Conservation (phyloP, 2,113 vertebrate genomes). For the Coreoperca whiteheadi region DNA sequence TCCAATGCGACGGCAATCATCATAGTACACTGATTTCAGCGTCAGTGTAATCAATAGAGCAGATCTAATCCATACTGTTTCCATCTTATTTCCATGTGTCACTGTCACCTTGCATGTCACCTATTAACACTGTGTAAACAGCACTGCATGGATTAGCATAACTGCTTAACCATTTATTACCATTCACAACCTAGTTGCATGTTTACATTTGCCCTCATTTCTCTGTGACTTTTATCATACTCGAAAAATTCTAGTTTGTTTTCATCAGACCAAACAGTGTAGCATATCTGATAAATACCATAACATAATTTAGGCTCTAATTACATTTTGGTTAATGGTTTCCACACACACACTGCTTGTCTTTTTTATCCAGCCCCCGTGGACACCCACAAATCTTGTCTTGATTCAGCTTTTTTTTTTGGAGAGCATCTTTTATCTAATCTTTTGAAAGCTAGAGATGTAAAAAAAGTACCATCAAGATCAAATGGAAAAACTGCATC, state of each 20-base stretch:
- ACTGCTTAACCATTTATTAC: background rate
- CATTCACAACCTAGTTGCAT: background rate
- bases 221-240: background rate
- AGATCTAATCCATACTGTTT: background rate
- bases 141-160: background rate
- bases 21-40: constrained; percentile 14
- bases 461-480: background rate
- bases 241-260: background rate
- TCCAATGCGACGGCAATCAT: background rate
- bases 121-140: constrained; percentile 4
- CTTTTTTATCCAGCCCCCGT: background rate
- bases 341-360: background rate
- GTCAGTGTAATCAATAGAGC: background rate
- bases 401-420: background rate
- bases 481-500: background rate
- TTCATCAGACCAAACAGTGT: background rate
- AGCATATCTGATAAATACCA: background rate
- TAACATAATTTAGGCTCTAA: background rate
- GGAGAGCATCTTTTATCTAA: background rate
- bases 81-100: constrained; percentile 43
- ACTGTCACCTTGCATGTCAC: constrained; percentile 11
- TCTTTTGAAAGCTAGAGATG: background rate
- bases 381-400: background rate
- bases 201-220: background rate
- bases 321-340: background rate